Evolutionary conservation across 2,797 vertebrate species (phyloP).

Genomic region (Megaceryle alcyon): DNA sequence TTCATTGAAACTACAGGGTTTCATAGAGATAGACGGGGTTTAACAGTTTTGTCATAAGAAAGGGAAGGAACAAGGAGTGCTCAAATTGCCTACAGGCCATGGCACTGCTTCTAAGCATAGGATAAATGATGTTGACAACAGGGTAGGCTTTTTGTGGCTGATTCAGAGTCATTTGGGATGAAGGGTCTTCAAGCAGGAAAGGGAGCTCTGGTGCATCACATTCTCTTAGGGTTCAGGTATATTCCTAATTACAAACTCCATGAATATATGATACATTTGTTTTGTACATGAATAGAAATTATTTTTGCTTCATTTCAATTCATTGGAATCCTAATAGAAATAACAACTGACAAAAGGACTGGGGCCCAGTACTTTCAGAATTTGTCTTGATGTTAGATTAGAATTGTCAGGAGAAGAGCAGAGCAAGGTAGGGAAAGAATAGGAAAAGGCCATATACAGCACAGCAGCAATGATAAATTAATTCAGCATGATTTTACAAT

Average conservation of each 20-base stretch:
- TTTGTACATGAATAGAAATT: not conserved
- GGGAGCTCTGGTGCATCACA: not conserved
- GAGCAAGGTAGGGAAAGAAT: not conserved
- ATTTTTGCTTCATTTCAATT: not conserved
- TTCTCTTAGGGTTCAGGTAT: not conserved
- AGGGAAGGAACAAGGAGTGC: not conserved
- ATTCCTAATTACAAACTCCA: not conserved
- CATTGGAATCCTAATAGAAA: not conserved
- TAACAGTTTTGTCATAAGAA: not conserved
- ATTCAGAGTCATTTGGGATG: not conserved
- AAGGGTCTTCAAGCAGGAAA: not conserved
- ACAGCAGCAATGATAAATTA: not conserved
- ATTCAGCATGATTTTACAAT: not conserved
- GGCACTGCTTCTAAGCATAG: not conserved
- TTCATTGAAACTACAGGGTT: not conserved
- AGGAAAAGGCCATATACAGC: not conserved
- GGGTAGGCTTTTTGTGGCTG: not conserved
- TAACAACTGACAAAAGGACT: not conserved
- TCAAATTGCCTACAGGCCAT: not conserved
- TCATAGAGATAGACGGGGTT: not conserved
- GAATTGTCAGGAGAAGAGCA: not conserved
- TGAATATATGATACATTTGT: fast-evolving
- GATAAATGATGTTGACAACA: not conserved
- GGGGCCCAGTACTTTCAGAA: not conserved
- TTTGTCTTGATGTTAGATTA: not conserved